Conservation (phyloP, 2,888 invertebrate species). For the Dasysyrphus tricinctus region DNA sequence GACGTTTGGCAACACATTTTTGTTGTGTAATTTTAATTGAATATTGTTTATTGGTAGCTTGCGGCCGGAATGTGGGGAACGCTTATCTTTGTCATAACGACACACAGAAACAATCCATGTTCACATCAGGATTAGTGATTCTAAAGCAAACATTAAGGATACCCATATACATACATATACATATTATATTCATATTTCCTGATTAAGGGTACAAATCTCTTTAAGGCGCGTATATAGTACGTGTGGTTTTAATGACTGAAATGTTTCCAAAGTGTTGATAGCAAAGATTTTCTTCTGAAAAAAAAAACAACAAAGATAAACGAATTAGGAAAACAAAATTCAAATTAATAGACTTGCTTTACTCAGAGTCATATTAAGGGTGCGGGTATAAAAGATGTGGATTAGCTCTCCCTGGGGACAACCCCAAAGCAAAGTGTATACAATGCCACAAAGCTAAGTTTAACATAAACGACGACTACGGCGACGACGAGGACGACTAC, state of each 20-base stretch:
- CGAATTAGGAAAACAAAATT: conserved; percentile 68
- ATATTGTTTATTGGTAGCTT: conserved; percentile 53
- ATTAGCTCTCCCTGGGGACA: background rate
- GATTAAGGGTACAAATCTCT: background rate
- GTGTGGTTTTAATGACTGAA: conserved; percentile 50
- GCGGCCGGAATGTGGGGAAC: background rate
- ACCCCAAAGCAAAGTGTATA: conserved; percentile 25
- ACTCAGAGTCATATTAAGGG: background rate
- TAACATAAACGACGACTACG: conserved; percentile 25
- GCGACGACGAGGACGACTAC: conserved; percentile 16
- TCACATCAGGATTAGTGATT: conserved; percentile 51
- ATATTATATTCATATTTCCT: background rate
- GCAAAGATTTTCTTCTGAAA: conserved; percentile 16
- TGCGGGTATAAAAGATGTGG: background rate
- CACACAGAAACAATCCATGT: conserved; percentile 36
- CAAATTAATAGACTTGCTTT: conserved; percentile 62
- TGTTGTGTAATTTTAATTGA: conserved; percentile 68
- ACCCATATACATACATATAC: background rate
- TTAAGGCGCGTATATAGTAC: background rate
- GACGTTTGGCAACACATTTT: conserved; percentile 65
- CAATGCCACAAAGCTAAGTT: conserved; percentile 49
- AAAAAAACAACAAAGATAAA: conserved; percentile 48
- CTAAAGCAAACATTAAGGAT: conserved; percentile 49
- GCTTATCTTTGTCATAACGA: conserved; percentile 46
- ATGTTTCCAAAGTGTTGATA: conserved; percentile 63